A percentile compares a stretch with the other conserved stretches of the same genome.
These are phyloP conservation scores for Dusona sp. DNA, from an alignment of 2,888 invertebrate species.

Conservation along the genomic window DNA sequence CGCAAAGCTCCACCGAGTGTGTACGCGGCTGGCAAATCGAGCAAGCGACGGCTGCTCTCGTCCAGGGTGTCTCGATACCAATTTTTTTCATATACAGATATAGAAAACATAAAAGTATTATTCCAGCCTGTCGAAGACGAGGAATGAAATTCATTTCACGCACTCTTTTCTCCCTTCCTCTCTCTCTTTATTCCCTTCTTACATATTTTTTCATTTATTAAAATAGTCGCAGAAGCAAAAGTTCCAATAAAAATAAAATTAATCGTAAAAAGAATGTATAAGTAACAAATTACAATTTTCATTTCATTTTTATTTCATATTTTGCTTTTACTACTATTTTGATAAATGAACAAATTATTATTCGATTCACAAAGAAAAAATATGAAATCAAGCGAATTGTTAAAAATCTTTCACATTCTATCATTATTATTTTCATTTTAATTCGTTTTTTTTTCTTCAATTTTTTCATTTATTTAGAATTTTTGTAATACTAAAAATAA, in stretches of 20 bases:
- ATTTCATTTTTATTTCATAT: background rate
- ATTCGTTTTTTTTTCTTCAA: too few species aligned
- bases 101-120: background rate
- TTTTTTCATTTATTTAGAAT: too few species aligned
- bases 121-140: constrained; percentile 12
- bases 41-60: constrained; percentile 68
- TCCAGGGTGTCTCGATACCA: constrained; percentile 51
- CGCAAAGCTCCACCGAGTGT: constrained; percentile 42
- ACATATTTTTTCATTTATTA: background rate
- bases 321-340: background rate
- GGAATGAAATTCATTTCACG: constrained; percentile 10
- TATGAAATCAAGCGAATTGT: too few species aligned
- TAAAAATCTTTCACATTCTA: too few species aligned
- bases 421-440: too few species aligned
- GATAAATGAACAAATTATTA: background rate
- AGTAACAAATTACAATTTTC: too few species aligned
- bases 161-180: background rate
- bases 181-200: background rate
- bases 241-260: background rate
- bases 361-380: too few species aligned
- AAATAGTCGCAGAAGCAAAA: background rate
- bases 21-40: constrained; percentile 74
- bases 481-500: too few species aligned
- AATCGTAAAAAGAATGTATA: background rate
- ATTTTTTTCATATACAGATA: constrained; percentile 15